A percentile compares a stretch with the other conserved stretches of the same genome.
These are phyloP conservation scores for Amblyjoppa proteus DNA, from an alignment of 2,888 invertebrate species.

Conservation along the genomic window DNA sequence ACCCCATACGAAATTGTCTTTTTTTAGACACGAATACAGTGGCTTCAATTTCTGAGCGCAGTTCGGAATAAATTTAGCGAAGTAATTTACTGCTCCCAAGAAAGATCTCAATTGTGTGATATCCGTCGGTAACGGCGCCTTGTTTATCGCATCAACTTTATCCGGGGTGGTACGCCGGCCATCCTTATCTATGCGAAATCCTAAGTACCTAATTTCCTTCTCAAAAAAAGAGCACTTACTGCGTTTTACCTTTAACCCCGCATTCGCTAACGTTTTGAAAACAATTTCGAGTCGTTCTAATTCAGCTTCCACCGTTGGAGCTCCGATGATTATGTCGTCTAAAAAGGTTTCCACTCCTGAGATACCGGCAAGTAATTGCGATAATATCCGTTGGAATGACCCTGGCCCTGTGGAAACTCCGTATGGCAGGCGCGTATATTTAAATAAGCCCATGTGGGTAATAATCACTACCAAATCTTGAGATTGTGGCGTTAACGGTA, in stretches of 20 bases:
- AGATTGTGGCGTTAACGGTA: conserved; percentile 74
- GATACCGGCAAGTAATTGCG: conserved; percentile 22
- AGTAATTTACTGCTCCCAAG: background rate
- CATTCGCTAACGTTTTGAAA: conserved; percentile 24
- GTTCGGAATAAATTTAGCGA: conserved; percentile 26
- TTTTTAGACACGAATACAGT: too few species aligned
- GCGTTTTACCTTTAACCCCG: conserved; percentile 36
- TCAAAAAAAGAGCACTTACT: conserved; percentile 35
- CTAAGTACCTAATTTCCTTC: conserved; percentile 43
- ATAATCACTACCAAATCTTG: conserved; percentile 76
- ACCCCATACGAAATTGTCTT: too few species aligned
- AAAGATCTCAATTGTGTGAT: background rate
- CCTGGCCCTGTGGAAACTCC: conserved; percentile 38
- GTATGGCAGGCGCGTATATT: conserved; percentile 10
- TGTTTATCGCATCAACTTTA: background rate
- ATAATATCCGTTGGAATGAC: background rate
- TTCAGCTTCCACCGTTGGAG: background rate
- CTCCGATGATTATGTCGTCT: conserved; percentile 50
- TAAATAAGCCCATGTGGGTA: conserved; percentile 78
- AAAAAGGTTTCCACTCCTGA: conserved; percentile 36
- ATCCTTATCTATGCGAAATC: conserved; percentile 8
- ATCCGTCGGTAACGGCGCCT: background rate
- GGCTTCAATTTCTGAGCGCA: background rate
- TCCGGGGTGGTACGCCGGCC: background rate
- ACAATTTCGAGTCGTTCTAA: conserved; percentile 19